Base-by-base conservation (phyloP, 2,797 vertebrate species). In the Malurus splendens region DNA sequence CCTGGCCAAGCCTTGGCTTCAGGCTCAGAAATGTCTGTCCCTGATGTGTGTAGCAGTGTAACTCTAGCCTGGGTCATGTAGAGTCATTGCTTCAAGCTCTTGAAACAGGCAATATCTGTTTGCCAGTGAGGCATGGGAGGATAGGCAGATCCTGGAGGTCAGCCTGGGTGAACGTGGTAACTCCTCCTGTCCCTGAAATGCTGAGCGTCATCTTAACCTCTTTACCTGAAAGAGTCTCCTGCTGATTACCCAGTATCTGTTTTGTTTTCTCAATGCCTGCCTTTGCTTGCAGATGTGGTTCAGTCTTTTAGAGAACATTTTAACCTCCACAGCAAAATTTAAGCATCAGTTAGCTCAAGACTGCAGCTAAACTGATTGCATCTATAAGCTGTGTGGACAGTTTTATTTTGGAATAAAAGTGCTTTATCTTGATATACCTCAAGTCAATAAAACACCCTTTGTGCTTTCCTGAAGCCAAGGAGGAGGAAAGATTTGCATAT, bases 361-460 rank as follows among this genome's bases (percentile, higher is more conserved):
- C 70, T 89, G 77, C 67, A 73, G 23, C 82, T 64, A 44, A 89
- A 93, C 82, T 81, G 93, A 93, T 95, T 78, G 64, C 80, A 92
- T 93, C 89, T 91, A 39, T 91, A 86, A 91, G 82, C 90, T 83
- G 32, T 60, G 79, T 91, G 92, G 93, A 94, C 74, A 87, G 76
- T 94, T 90, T 91, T 95, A 93, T 93, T 92, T 89, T 81, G 87
- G 92, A 94, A 86, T 90, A 81, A 73, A 89, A 90, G 64, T 82
- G 85, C 85, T 91, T 91, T 92, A 92, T 94, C 90, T 93, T 90
- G 89, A 94, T 95, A 90, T 72, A 93, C 89, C 87, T 90, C 54
- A 66, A 87, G 89, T 92, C 90, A 92, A 81, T 95, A 93, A 71
- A 93, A 91, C 62, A 86, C 56, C 56, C 82, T 90, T 87, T 86